phyloP scores from a whole-genome alignment of 2,113 vertebrate genomes.

The Fregetta grallaria region DNA sequence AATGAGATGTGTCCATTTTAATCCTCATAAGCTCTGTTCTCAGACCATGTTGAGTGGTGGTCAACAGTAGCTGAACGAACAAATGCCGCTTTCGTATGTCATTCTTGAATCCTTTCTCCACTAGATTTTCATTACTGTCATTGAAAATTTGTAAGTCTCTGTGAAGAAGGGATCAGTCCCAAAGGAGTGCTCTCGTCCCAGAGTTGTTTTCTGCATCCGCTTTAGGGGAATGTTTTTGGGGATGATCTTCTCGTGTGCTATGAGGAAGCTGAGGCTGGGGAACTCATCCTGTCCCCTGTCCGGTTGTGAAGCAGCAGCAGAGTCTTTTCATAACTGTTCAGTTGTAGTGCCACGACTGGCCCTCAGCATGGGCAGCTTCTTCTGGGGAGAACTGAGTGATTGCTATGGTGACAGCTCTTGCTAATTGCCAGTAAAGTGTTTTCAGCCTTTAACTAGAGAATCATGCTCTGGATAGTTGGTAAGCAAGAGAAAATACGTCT shows the following conservation, averaged over 20 bases:
- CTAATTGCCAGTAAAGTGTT: neutral
- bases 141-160: neutral
- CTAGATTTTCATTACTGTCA: neutral
- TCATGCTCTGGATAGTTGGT: neutral
- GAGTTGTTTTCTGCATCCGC: neutral
- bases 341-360: neutral
- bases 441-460: neutral
- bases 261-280: neutral
- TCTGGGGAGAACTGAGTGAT: neutral
- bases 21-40: neutral
- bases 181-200: neutral
- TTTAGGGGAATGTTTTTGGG: neutral
- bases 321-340: neutral
- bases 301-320: neutral
- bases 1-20: neutral
- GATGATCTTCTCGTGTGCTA: neutral
- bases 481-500: neutral
- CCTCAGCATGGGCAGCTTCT: neutral
- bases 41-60: accelerated
- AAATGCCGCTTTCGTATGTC: accelerated
- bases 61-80: neutral
- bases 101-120: neutral
- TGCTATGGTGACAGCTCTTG: neutral
- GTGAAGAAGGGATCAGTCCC: neutral
- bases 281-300: neutral